phyloP scores from a whole-genome alignment of 2,888 invertebrate genomes.

The Drymonia ruficornis region DNA sequence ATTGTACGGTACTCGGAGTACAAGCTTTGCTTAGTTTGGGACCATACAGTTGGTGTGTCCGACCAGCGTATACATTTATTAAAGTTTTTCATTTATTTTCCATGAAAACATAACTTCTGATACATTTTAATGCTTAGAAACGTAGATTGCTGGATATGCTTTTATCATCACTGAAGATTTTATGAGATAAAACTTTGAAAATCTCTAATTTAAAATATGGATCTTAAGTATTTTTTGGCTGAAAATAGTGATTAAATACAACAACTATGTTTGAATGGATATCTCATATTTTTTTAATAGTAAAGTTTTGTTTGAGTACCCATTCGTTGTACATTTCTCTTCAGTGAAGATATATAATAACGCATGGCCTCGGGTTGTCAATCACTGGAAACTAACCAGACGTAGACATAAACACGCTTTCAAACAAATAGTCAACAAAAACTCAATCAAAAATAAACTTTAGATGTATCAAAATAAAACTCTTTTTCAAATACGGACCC shows the following conservation, averaged over 20 bases:
- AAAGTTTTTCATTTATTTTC: too few species aligned
- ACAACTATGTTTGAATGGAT: too few species aligned
- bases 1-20: too few species aligned
- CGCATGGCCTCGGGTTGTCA: constrained; percentile 32
- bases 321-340: background rate
- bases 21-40: too few species aligned
- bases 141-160: background rate
- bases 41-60: too few species aligned
- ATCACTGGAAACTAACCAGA: constrained; percentile 25
- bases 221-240: too few species aligned
- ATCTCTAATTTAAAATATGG: too few species aligned
- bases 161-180: background rate
- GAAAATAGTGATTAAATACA: too few species aligned
- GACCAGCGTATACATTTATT: too few species aligned
- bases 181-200: background rate
- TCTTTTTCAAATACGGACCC: constrained; percentile 8
- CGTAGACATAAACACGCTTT: constrained; percentile 9
- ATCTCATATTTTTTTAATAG: too few species aligned
- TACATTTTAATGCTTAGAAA: background rate
- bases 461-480: background rate
- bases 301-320: too few species aligned
- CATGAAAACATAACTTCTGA: too few species aligned
- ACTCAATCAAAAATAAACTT: constrained; percentile 7
- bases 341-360: background rate
- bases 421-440: constrained; percentile 12